Conservation (phyloP, 2,113 vertebrate species). For the Ptilorrhoa leucosticta region DNA sequence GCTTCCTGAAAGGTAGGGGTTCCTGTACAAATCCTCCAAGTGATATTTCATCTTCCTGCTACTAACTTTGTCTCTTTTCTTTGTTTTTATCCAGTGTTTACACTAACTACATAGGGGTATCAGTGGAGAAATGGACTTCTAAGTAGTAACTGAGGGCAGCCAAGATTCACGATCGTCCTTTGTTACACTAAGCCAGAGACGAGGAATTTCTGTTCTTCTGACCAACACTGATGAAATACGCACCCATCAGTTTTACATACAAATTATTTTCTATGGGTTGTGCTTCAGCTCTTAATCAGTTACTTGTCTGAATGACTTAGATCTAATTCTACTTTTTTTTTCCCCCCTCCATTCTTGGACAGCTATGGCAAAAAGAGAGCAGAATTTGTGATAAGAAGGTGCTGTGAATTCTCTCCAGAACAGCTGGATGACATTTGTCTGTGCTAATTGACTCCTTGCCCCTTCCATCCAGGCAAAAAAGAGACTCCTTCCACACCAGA, state of each 20-base stretch:
- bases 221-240: not conserved
- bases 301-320: not conserved
- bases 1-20: not conserved
- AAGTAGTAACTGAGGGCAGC: not conserved
- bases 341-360: not conserved
- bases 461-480: not conserved
- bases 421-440: not conserved
- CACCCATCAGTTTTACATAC: not conserved
- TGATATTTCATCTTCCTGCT: not conserved
- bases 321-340: not conserved
- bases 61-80: not conserved
- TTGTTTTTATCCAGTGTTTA: not conserved
- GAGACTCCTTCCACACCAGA: not conserved
- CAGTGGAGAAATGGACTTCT: not conserved
- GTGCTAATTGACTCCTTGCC: not conserved
- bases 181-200: not conserved
- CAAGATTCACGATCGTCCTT: accelerated
- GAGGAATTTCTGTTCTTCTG: not conserved
- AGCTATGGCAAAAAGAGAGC: not conserved
- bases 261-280: not conserved
- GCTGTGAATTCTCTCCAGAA: slow-evolving; percentile 31
- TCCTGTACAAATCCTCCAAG: not conserved
- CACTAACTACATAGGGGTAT: not conserved
- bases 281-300: not conserved
- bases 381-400: slow-evolving; percentile 44